Base-by-base conservation (phyloP, 2,113 vertebrate genomes). In the Talpa occidentalis region DNA sequence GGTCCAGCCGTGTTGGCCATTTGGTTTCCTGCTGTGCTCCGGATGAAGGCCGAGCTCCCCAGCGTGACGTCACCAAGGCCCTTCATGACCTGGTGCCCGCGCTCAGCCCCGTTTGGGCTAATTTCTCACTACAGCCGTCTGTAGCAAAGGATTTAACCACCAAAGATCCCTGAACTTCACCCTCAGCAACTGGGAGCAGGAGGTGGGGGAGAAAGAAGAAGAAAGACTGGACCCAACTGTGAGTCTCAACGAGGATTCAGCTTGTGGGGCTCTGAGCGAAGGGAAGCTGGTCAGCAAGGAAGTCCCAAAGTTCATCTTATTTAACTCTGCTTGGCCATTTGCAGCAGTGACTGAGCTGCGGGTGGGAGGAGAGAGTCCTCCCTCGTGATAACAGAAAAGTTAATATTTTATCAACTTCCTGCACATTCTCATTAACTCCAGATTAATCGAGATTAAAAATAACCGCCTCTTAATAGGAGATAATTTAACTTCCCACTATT, bases 401-500 rank as follows among this genome's bases (percentile, higher is more conserved):
- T 24, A 54, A 40, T 28, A 72, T 42, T 87, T 82, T 22, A 28
- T 28, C 47, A 32, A 26, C 42, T 80, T 80, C 70, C 28, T 37
- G n/a, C 21, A 32, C 5, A 15, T 19, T 64, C 64, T 83, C 30
- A 35, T 93, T 47, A 72, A 69, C 19, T 83, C 74, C 15, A 60
- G 82, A 74, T 72, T 74, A 76, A 82, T 85, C 59, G 73, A 49
- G n/a, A 92, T 73, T n/a, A 44, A 72, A 87, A 70, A 64, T 72
- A 30, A 19, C 47, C 47, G 66, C 47, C 73, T 91, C 15, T 22
- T 76, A 40, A 78, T 21, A 84, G 2, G 37, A 54, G 74, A 28
- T 59, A 30, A 64, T 49, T 72, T 70, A 37, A 74, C 69, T 30
- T 47, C 49, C 22, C 35, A 6, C 54, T 42, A 52, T 92, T 78